phyloP scores from a whole-genome alignment of 1,140 invertebrate genomes.

The Formica exsecta region DNA sequence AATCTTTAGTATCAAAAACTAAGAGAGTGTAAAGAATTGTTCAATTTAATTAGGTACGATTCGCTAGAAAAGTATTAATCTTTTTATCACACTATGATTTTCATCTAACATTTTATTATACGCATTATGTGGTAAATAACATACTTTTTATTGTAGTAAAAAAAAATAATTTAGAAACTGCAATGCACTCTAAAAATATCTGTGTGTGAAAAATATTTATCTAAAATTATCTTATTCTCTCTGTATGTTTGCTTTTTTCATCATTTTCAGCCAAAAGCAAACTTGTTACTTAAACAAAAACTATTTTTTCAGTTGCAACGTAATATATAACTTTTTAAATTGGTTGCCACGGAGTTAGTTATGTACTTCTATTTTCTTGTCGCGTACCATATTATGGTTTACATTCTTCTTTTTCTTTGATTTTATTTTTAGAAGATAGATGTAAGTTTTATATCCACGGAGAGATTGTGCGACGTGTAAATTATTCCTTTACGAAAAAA shows the following conservation, averaged over 20 bases:
- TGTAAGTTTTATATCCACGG: not conserved
- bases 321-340: constrained; percentile 12
- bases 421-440: not conserved
- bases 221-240: not conserved
- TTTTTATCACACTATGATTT: not conserved
- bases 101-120: not conserved
- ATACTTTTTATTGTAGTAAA: not conserved
- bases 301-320: not conserved
- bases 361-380: constrained; percentile 27
- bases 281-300: constrained; percentile 18
- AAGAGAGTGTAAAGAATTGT: not conserved
- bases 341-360: not conserved
- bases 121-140: not conserved
- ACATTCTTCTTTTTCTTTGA: not conserved
- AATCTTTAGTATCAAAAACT: not conserved
- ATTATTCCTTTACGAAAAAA: constrained; percentile 13
- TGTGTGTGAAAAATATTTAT: not conserved
- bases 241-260: not conserved
- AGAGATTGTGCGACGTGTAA: constrained; percentile 4
- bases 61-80: not conserved
- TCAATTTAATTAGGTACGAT: not conserved
- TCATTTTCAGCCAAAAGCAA: constrained; percentile 12
- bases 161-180: not conserved
- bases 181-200: not conserved
- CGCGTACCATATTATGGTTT: not conserved